These are phyloP conservation scores for Watsonalla cultraria DNA, from an alignment of 2,888 invertebrate genomes.

Conservation along the genomic window DNA sequence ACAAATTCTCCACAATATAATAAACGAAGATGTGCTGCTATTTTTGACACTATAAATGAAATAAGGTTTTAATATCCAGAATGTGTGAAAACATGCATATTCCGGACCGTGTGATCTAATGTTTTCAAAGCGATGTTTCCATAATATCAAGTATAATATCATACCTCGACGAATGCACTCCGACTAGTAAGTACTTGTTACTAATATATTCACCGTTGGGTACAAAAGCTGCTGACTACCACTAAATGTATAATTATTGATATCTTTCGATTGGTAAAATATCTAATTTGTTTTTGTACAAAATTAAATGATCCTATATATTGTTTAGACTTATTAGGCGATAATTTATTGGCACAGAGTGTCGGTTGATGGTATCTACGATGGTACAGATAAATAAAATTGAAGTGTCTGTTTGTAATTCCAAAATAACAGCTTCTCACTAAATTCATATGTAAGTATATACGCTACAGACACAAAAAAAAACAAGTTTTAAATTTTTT, in stretches of 20 bases:
- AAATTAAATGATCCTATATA: conserved; percentile 9
- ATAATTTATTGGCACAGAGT: conserved; percentile 9
- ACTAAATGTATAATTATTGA: conserved; percentile 38
- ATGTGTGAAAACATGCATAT: background rate
- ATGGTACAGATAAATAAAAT: no score
- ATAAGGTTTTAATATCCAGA: background rate
- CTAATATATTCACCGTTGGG: conserved; percentile 51
- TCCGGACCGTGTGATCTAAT: conserved; percentile 27
- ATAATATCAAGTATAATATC: conserved; percentile 57
- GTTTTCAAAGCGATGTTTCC: conserved; percentile 37
- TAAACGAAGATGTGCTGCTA: no score
- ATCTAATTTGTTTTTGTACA: conserved; percentile 63
- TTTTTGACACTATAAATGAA: no score
- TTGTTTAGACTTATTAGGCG: no score
- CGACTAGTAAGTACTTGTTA: conserved; percentile 55
- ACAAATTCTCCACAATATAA: no score
- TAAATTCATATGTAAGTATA: no score
- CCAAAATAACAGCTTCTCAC: no score
- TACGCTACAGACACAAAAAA: no score
- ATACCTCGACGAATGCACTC: conserved; percentile 35
- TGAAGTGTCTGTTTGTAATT: no score
- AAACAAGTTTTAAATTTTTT: no score
- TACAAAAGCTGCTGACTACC: conserved; percentile 61
- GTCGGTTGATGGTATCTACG: no score
- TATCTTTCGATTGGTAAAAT: conserved; percentile 54